phyloP scores from a whole-genome alignment of 2,888 invertebrate genomes.

The Watsonalla cultraria region DNA sequence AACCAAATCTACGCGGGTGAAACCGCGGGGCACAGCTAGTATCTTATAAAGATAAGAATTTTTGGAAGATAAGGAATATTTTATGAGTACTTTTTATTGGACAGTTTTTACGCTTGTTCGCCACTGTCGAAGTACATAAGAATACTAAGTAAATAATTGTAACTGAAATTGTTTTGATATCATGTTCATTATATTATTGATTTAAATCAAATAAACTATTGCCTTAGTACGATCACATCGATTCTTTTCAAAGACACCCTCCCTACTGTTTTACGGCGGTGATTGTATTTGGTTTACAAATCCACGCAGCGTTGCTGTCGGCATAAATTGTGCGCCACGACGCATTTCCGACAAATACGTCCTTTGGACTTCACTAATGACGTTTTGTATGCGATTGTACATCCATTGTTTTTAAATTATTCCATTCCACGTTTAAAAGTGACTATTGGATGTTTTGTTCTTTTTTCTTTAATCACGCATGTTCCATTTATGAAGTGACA shows the following conservation, averaged over 20 bases:
- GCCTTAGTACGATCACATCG: conserved; percentile 4
- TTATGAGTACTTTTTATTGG: too few species aligned
- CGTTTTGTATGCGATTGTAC: conserved; percentile 55
- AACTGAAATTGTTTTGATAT: not conserved
- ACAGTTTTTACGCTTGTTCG: too few species aligned
- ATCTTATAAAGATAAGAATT: too few species aligned
- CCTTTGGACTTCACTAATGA: conserved; percentile 47
- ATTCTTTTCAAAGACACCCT: conserved; percentile 9
- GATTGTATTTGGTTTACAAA: conserved; percentile 58
- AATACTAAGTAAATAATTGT: not conserved
- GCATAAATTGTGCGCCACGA: conserved; percentile 59
- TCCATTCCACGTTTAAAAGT: conserved; percentile 21
- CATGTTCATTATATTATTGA: too few species aligned
- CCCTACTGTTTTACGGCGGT: conserved; percentile 26
- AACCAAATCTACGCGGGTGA: too few species aligned
- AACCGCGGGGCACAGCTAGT: too few species aligned
- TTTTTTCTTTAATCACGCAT: conserved; percentile 2
- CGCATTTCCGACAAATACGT: conserved; percentile 64
- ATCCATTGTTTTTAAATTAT: conserved; percentile 16
- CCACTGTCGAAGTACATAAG: not conserved
- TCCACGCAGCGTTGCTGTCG: conserved; percentile 51
- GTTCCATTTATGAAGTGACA: not conserved
- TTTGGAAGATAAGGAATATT: too few species aligned
- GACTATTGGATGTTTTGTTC: conserved; percentile 18
- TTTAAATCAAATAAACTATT: not conserved